Evolutionary conservation across 2,113 vertebrate genomes (phyloP).

Genomic region (Sylvietta virens): DNA sequence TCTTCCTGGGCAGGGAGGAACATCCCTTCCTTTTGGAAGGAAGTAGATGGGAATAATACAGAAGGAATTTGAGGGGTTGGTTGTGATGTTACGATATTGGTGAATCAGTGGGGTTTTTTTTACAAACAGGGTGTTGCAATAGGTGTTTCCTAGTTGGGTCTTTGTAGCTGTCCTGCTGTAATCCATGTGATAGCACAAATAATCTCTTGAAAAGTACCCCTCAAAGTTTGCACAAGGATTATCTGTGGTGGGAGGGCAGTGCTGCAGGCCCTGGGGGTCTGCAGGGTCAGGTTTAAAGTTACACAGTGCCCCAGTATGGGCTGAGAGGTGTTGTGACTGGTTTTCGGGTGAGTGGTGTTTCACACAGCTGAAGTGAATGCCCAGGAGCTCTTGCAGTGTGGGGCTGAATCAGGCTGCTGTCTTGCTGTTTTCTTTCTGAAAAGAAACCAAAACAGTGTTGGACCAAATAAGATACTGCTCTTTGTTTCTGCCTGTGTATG

Average conservation of each 20-base stretch:
- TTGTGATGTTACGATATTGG: neutral
- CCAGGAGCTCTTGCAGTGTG: neutral
- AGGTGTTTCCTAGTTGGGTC: neutral
- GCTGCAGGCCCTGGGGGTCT: neutral
- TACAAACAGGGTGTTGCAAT: neutral
- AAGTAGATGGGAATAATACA: neutral
- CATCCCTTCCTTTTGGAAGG: neutral
- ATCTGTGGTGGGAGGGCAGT: neutral
- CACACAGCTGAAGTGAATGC: neutral
- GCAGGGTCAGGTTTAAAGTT: neutral
- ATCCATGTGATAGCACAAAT: neutral
- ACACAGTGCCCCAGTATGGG: rapidly evolving
- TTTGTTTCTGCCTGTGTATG: neutral
- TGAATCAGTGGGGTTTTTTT: neutral
- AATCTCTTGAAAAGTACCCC: neutral
- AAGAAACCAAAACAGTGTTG: neutral
- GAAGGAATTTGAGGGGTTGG: neutral
- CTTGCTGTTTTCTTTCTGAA: neutral
- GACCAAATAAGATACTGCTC: neutral
- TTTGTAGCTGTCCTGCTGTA: neutral
- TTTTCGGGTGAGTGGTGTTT: neutral
- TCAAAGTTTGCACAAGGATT: neutral
- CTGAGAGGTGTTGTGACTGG: neutral
- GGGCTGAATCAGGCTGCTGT: neutral
- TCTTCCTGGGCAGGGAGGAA: neutral